Percentiles rank a stretch among this genome's conserved stretches.
Evolutionary conservation across 2,888 invertebrate genomes (phyloP).

Genomic region (Himalopsyche tibetana): DNA sequence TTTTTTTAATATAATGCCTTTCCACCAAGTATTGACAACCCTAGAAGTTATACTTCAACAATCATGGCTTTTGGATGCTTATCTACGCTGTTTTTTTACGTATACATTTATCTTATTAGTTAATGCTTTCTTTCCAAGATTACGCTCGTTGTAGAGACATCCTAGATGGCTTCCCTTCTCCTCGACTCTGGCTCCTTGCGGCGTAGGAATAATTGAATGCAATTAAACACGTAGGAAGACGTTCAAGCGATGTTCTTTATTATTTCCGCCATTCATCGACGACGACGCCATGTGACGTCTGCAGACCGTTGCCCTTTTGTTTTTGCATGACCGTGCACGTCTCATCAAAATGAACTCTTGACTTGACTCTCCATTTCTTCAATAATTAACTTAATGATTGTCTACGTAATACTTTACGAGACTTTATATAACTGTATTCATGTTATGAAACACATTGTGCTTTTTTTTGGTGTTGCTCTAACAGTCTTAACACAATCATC

Average conservation of each 20-base stretch:
- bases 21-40: too few species aligned
- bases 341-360: slow-evolving; percentile 4
- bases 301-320: slow-evolving; percentile 53
- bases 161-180: neutral
- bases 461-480: too few species aligned
- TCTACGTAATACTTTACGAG: neutral
- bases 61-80: too few species aligned
- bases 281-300: slow-evolving; percentile 9
- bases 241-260: slow-evolving; percentile 23
- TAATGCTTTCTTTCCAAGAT: neutral
- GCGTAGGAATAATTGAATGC: slow-evolving; percentile 41
- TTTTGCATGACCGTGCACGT: slow-evolving; percentile 47
- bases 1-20: too few species aligned
- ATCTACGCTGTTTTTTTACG: neutral
- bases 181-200: neutral
- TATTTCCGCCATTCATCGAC: slow-evolving; percentile 29
- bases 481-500: too few species aligned
- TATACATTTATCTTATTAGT: neutral
- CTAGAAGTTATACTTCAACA: too few species aligned
- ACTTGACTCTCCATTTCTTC: neutral
- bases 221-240: slow-evolving; percentile 49
- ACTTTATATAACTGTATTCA: neutral
- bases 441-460: too few species aligned
- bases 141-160: neutral
- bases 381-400: neutral